A percentile compares a stretch with the other conserved stretches of the same genome.
Conservation (phyloP, 2,888 invertebrate species). For the Arctia plantaginis region DNA sequence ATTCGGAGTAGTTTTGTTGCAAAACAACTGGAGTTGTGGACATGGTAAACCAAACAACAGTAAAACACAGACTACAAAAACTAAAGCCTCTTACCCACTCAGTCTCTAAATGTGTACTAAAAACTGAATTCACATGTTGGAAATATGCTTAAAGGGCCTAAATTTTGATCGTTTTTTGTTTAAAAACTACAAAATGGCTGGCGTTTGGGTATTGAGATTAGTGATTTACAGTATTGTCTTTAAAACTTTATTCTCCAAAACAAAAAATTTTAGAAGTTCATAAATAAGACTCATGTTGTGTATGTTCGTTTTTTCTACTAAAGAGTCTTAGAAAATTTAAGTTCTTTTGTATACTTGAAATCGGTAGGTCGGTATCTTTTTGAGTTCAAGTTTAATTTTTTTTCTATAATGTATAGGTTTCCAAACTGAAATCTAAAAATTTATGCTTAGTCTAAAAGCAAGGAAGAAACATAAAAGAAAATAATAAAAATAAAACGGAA, state of each 20-base stretch:
- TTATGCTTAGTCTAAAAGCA: background rate
- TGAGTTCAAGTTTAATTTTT: background rate
- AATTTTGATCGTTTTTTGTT: background rate
- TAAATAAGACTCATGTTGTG: background rate
- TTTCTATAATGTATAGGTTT: too few species aligned
- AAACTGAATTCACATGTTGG: background rate
- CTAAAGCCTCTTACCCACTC: constrained; percentile 10
- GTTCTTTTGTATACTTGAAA: too few species aligned
- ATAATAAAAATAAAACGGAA: background rate
- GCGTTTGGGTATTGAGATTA: background rate
- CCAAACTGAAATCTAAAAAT: background rate
- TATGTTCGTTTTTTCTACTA: background rate
- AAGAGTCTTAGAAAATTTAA: too few species aligned
- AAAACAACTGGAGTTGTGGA: constrained; percentile 1
- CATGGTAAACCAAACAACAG: constrained; percentile 1
- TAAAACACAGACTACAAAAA: constrained; percentile 15
- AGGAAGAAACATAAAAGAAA: background rate
- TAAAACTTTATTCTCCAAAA: background rate
- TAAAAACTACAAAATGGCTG: background rate
- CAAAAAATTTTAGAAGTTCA: background rate
- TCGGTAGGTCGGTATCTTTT: too few species aligned
- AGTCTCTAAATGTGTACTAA: background rate
- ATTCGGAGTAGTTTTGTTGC: background rate
- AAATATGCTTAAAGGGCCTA: background rate
- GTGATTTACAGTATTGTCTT: background rate